Evolutionary conservation across 2,797 vertebrate species (phyloP), one percentile per base, ranked within the genome.

Genomic region (Chaetophractus vellerosus): DNA sequence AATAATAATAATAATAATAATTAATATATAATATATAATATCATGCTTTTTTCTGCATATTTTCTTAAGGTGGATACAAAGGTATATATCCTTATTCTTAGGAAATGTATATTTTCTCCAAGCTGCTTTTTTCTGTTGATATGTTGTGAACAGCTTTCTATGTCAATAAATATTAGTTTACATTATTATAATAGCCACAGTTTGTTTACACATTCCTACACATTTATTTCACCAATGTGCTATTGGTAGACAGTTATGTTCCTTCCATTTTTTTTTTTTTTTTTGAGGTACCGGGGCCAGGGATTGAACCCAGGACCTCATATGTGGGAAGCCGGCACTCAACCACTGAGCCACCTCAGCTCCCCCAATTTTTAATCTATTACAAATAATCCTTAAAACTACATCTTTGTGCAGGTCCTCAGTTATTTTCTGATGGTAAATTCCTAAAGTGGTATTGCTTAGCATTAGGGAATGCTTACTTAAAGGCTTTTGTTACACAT

Each of bases 81-180:
- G n/a, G n/a, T n/a, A n/a, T n/a, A n/a, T n/a, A n/a, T n/a, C n/a
- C n/a, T n/a, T n/a, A n/a, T n/a, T n/a, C n/a, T n/a, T n/a, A n/a
- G n/a, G n/a, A n/a, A n/a, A n/a, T 88, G 26, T 9, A 0, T 74
- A 61, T 68, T 75, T 84, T 52, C 50, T 84, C 59, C 50, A 92
- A 31, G 10, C 5, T 61, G 11, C 0, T 36, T 91, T 72, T 48
- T 90, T 55, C n/a, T 80, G 41, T 75, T 82, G 50, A 38, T 61
- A 28, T 55, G 1, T n/a, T 90, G 26, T 87, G 19, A 66, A 71
- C 28, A 36, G 36, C 12, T 84, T 84, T 84, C 66, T 41, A 11
- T 80, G 71, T 72, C 72, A 76, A 26, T n/a, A 61, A 80, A 88
- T 80, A 90, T 50, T 76, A 84, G 59, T 68, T n/a, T 88, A 12